Evolutionary conservation across 2,888 invertebrate species (phyloP).

Genomic region (Drosophila koepferae): DNA sequence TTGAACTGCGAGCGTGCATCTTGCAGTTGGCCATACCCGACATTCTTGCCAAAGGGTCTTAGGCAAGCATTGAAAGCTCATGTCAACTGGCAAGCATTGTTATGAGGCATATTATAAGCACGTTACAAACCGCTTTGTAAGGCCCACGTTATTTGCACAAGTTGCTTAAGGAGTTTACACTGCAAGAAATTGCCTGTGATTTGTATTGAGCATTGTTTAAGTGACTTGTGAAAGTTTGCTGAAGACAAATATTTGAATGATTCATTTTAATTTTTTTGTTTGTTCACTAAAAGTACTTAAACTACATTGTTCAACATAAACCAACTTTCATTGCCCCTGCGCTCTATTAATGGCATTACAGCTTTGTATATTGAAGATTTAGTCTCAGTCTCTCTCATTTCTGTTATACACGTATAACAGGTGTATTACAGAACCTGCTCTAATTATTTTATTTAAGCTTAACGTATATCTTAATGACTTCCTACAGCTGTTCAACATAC

Average conservation of each 20-base stretch:
- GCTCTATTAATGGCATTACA: background rate
- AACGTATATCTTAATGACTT: too few species aligned
- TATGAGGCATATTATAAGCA: background rate
- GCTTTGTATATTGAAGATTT: background rate
- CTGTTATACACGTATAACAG: too few species aligned
- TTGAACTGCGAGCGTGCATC: background rate
- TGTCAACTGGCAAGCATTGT: background rate
- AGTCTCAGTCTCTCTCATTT: too few species aligned
- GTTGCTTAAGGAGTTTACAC: background rate
- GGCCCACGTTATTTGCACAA: background rate
- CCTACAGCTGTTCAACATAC: background rate
- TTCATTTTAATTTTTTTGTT: background rate
- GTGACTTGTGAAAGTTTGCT: background rate
- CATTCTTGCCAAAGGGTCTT: background rate
- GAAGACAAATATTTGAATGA: background rate
- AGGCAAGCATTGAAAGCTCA: background rate
- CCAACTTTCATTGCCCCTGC: too few species aligned
- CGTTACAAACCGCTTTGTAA: constrained; percentile 7
- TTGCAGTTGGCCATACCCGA: background rate
- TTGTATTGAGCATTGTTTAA: background rate
- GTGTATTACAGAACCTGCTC: too few species aligned
- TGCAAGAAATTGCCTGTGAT: background rate
- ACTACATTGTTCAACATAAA: background rate
- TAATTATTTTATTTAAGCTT: too few species aligned
- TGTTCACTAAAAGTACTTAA: background rate